A percentile compares a stretch with the other conserved stretches of the same genome.
phyloP scores from a whole-genome alignment of 2,888 invertebrate genomes.

The Drosophila borborema region DNA sequence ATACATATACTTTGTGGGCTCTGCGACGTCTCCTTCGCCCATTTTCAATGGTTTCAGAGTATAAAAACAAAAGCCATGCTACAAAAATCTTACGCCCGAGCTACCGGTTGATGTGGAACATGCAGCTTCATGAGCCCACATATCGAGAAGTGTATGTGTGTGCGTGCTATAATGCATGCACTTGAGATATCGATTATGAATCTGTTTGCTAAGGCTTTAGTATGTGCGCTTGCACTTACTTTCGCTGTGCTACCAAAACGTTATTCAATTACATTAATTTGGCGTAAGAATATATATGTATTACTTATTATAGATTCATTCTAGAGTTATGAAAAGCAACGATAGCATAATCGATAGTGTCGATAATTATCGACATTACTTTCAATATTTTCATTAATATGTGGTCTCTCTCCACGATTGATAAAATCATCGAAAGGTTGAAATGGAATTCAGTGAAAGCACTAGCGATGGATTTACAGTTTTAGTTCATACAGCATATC shows the following conservation, averaged over 20 bases:
- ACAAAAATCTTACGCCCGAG: slow-evolving; percentile 56
- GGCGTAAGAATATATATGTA: not conserved
- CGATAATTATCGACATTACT: not conserved
- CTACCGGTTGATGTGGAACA: too few species aligned
- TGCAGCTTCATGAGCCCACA: too few species aligned
- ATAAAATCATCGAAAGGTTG: too few species aligned
- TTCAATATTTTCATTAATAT: too few species aligned
- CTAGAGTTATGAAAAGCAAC: not conserved
- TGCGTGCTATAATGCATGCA: slow-evolving; percentile 26
- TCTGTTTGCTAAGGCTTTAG: slow-evolving; percentile 41
- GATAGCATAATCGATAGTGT: not conserved
- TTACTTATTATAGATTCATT: not conserved
- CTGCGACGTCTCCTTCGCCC: too few species aligned
- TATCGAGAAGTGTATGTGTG: not conserved
- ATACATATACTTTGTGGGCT: too few species aligned
- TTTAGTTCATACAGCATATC: too few species aligned
- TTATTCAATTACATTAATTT: not conserved
- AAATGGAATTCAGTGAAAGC: too few species aligned
- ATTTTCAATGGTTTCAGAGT: too few species aligned
- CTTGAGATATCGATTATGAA: slow-evolving; percentile 64
- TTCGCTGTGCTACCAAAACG: slow-evolving; percentile 6
- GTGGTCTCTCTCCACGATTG: too few species aligned
- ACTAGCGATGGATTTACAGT: too few species aligned
- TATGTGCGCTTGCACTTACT: slow-evolving; percentile 34
- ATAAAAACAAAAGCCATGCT: slow-evolving; percentile 45